Evolutionary conservation across 2,888 invertebrate genomes (phyloP), one percentile per base, ranked within the genome.

Genomic region (Meloe dianella): DNA sequence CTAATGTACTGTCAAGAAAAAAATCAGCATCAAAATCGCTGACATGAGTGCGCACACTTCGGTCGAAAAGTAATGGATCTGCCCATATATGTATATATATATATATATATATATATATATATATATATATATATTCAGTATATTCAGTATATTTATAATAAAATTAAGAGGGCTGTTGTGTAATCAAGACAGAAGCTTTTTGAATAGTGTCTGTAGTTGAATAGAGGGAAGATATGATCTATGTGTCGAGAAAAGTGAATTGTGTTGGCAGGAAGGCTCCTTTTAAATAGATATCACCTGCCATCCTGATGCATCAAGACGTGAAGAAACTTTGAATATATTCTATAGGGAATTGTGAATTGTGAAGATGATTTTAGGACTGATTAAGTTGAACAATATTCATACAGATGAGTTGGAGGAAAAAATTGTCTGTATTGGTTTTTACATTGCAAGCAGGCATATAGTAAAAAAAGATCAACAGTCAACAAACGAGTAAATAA

Each of bases 401-500:
- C 61, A 22, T 54, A 54, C 64, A 60, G 41, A 14, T n/a, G n/a
- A 29, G 14, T 32, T 57, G 47, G 29, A 24, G 47, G 62, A 24
- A 56, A 30, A 38, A 66, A 59, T 60, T 63, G 69, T 64, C 60
- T 20, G 47, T 47, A 8, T 47, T 61, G 63, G 63, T 68, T 60
- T 65, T 30, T 60, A 66, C 68, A 70, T 60, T 73, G 70, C 71
- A 71, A 71, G 68, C 68, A 71, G 62, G 68, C 59, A 65, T 60
- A 57, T 66, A 69, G 71, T 77, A 74, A 77, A 57, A 59, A 79
- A 78, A 78, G 76, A 77, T 78, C 75, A 78, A 77, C 79, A 79
- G 80, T 79, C 78, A 79, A 79, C 79, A 80, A 80, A 80, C 79
- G 78, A 79, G 79, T 79, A 80, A 81, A 80, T 80, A 77, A 81